phyloP scores from a whole-genome alignment of 1,140 invertebrate genomes.

The Panagrolaimus sp. region DNA sequence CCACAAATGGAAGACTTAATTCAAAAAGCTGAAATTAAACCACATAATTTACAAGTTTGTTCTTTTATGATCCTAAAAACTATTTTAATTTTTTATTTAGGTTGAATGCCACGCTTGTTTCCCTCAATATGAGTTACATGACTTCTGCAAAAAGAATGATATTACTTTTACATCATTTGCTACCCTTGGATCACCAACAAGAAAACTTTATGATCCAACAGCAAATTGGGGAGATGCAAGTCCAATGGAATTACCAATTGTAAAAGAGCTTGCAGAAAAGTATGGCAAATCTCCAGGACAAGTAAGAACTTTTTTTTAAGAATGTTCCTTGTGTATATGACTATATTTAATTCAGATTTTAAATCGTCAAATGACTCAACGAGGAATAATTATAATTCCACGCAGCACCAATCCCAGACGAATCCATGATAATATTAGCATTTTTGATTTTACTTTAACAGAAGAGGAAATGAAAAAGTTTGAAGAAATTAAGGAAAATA shows the following conservation, averaged over 20 bases:
- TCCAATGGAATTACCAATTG: conserved; percentile 21
- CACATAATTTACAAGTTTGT: conserved; percentile 32
- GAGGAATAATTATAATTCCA: no score
- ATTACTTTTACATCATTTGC: conserved; percentile 57
- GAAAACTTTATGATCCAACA: neutral
- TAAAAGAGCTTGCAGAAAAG: conserved; percentile 30
- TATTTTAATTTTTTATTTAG: conserved; percentile 23
- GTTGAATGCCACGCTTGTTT: conserved; percentile 36
- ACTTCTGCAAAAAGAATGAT: conserved; percentile 47
- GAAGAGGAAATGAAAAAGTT: no score
- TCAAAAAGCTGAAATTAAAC: conserved; percentile 35
- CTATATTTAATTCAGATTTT: no score
- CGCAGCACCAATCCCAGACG: no score
- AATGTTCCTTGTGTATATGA: no score
- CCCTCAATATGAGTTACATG: conserved; percentile 35
- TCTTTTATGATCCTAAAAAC: no score
- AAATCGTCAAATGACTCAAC: no score
- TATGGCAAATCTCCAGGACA: conserved; percentile 40
- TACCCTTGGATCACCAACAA: conserved; percentile 57
- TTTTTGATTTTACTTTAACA: no score
- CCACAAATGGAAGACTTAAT: conserved; percentile 66
- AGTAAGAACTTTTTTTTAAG: neutral
- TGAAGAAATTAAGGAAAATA: no score
- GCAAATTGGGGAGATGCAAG: conserved; percentile 15
- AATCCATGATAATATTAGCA: no score